Evolutionary conservation across 2,888 invertebrate genomes (phyloP).

Genomic region (Calliscelio sp.): DNA sequence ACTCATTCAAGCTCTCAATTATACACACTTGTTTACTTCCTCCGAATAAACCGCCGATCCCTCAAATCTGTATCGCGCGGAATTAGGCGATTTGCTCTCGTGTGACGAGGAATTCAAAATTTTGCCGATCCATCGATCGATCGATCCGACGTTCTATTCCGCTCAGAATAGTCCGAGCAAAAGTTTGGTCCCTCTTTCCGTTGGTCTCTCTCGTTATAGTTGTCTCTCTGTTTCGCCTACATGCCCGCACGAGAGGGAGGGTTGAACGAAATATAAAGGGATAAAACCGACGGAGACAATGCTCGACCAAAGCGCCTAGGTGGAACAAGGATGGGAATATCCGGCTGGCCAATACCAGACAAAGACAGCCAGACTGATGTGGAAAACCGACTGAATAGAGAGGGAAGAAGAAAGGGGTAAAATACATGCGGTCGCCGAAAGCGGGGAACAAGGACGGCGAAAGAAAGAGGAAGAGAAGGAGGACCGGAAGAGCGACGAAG

Average conservation of each 20-base stretch:
- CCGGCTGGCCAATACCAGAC: constrained; percentile 51
- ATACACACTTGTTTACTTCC: constrained; percentile 48
- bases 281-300: constrained; percentile 71
- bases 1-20: constrained; percentile 49
- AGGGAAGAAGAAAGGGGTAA: constrained; percentile 71
- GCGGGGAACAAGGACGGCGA: constrained; percentile 69
- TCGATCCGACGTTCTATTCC: constrained; percentile 77
- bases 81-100: constrained; percentile 50
- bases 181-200: constrained; percentile 59
- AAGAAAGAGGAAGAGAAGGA: constrained; percentile 74
- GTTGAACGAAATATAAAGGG: constrained; percentile 73
- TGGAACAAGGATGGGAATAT: constrained; percentile 45
- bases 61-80: constrained; percentile 39
- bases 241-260: constrained; percentile 54
- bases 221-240: constrained; percentile 30
- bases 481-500: constrained; percentile 68
- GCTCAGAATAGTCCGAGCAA: constrained; percentile 78
- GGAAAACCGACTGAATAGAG: constrained; percentile 71
- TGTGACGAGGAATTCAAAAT: constrained; percentile 6
- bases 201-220: constrained; percentile 26
- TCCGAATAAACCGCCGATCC: constrained; percentile 38
- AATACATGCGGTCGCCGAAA: constrained; percentile 62
- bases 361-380: constrained; percentile 62
- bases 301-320: constrained; percentile 42
- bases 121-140: constrained; percentile 71